Conservation (phyloP, 2,113 vertebrate genomes). For the Myiagra hebetior region DNA sequence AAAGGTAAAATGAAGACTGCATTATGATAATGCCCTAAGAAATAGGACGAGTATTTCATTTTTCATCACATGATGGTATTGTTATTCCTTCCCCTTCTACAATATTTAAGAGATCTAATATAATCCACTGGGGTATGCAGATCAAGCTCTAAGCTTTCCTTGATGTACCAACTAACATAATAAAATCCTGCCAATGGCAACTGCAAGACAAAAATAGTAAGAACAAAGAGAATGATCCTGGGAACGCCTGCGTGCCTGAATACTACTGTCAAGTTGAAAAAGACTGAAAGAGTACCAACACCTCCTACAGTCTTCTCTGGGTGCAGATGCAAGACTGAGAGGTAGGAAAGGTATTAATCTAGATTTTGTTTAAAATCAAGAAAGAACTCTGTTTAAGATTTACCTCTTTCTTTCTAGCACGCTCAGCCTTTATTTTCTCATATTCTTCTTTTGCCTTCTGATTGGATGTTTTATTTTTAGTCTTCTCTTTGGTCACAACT, state of each 20-base stretch:
- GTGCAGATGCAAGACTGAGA: background rate
- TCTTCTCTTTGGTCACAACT: slow-evolving; percentile 70
- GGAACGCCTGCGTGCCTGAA: background rate
- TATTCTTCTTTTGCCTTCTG: slow-evolving; percentile 91
- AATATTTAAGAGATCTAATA: background rate
- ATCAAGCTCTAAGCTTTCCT: background rate
- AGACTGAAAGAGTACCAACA: background rate
- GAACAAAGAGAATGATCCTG: background rate
- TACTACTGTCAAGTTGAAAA: background rate
- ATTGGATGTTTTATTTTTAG: slow-evolving; percentile 83
- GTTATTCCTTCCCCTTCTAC: background rate
- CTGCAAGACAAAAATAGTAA: background rate
- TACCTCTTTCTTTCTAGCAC: slow-evolving; percentile 85
- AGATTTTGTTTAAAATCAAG: background rate
- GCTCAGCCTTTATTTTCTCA: slow-evolving; percentile 77
- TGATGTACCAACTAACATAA: background rate
- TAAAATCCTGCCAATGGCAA: background rate
- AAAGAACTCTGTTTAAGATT: background rate
- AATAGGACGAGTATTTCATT: background rate
- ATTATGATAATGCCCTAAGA: background rate
- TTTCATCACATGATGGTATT: background rate
- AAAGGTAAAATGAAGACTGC: background rate
- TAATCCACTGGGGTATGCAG: background rate
- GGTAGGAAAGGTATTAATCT: background rate
- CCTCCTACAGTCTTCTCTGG: background rate